A percentile compares a stretch with the other conserved stretches of the same genome.
These are phyloP conservation scores for Callospermophilus lateralis DNA, from an alignment of 2,113 vertebrate species.

Conservation along the genomic window DNA sequence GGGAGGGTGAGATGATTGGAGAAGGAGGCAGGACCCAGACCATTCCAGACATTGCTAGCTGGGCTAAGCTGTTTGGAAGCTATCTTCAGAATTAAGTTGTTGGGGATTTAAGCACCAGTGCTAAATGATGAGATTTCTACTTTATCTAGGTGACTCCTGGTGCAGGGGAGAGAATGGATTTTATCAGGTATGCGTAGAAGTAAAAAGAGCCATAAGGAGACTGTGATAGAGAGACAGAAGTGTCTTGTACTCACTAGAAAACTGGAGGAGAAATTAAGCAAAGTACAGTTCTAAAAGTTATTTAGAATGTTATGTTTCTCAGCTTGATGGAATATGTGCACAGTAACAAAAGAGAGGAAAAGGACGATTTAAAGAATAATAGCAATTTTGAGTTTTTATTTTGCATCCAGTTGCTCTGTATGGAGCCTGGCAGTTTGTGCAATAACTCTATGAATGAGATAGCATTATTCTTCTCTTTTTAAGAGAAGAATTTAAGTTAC, in stretches of 20 bases:
- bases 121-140: neutral
- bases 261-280: neutral
- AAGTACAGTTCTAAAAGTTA: neutral
- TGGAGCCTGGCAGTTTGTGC: neutral
- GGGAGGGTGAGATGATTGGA: neutral
- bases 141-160: neutral
- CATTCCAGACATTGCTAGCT: neutral
- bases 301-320: neutral
- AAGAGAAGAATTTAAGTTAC: no score
- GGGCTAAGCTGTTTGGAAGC: neutral
- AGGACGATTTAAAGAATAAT: neutral
- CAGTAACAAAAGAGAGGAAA: neutral
- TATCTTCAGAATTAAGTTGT: neutral
- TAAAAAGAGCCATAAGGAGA: neutral
- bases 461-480: neutral
- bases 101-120: neutral
- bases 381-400: neutral
- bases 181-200: rapidly evolving
- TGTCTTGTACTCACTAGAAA: neutral
- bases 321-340: neutral
- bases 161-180: neutral
- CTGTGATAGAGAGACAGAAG: neutral
- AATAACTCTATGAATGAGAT: neutral
- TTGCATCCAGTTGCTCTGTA: neutral
- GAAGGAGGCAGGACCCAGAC: neutral